These are phyloP conservation scores for Glaucidium brasilianum DNA, from an alignment of 2,113 vertebrate genomes.

Conservation along the genomic window DNA sequence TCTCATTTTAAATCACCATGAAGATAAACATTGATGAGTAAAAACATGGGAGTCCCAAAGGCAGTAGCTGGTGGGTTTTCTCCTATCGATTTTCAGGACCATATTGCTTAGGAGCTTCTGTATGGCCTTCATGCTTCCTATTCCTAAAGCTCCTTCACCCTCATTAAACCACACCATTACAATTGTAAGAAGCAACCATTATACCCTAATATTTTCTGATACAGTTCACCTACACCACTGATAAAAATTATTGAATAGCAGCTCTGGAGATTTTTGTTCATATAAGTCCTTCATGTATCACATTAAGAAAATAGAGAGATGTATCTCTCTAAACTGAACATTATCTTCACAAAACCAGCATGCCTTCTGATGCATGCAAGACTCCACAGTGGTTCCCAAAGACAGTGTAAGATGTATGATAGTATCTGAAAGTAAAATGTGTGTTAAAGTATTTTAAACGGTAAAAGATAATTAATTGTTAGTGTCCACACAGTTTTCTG, in stretches of 20 bases:
- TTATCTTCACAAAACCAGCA: background rate
- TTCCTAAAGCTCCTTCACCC: background rate
- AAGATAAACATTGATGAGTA: background rate
- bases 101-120: background rate
- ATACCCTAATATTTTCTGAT: background rate
- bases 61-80: background rate
- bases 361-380: background rate
- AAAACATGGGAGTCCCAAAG: background rate
- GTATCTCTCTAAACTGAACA: background rate
- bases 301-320: background rate
- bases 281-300: background rate
- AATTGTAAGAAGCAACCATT: background rate
- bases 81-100: background rate
- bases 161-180: background rate
- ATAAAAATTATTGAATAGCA: background rate
- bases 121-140: background rate
- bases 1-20: background rate
- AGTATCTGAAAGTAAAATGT: background rate
- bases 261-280: background rate
- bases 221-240: background rate
- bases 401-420: background rate
- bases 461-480: background rate
- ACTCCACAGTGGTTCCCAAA: background rate
- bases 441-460: background rate
- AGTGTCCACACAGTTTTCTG: background rate